Base-by-base conservation (phyloP, 2,797 vertebrate genomes). In the Euthynnus affinis region DNA sequence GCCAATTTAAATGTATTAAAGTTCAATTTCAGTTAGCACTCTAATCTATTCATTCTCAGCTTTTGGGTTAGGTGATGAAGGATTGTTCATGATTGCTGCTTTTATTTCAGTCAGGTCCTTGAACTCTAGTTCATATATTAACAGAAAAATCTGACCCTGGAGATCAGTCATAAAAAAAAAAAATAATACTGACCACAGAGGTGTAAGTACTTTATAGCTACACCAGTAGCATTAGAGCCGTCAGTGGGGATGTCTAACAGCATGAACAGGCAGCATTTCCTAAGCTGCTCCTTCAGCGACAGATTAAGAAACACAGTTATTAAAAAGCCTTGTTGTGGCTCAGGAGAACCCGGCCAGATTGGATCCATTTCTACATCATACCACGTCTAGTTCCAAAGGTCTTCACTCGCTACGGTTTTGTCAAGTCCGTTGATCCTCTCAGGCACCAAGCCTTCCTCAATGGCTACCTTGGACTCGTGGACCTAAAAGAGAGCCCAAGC, bases 401-500 rank as follows among this genome's bases (percentile, higher is more conserved):
- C 55, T 18, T 89, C 87, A 25, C 55, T 75, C 18, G 34, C 71
- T 9, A 84, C 27, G 2, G 72, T 58, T 74, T 87, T 76, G 78
- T 95, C 88, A 5, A 93, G 83, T 75, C 63, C 80, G 0, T 79
- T 84, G 66, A 92, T 80, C 58, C 78, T 94, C 29, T 94, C 95
- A 9, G 92, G 83, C 15, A 92, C 4, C 49, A 90, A 48, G 1
- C 95, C 92, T 71, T 96, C 95, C 77, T 93, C 94, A 2, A 69
- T 2, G 18, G 93, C 90, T 0, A 81, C 94, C 86, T 83, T 95
- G 61, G 95, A 96, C 69, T 90, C 93, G 0, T 93, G 94, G 74
- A 98, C 94, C 97, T 98, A 55, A 64, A 90, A 91, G 59, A 91
- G 6, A 93, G 4, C 74, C 6, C 10, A 58, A 58, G n/a, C 1